Percentiles rank a stretch among this genome's conserved stretches.
These are phyloP conservation scores for Limenitis camilla DNA, from an alignment of 2,888 invertebrate genomes.

Conservation along the genomic window DNA sequence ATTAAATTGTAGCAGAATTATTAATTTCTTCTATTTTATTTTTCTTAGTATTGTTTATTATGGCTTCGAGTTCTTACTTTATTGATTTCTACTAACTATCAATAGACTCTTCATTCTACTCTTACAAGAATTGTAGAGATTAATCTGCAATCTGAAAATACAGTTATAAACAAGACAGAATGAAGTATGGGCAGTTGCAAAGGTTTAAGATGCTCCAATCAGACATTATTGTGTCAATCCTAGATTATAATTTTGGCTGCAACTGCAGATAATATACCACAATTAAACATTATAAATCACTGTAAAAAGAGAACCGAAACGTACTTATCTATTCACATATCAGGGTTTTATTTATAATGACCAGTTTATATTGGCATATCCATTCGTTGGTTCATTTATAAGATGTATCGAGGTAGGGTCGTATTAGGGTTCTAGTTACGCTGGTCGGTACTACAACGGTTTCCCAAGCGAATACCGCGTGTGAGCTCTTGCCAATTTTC, in stretches of 20 bases:
- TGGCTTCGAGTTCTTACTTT: neutral
- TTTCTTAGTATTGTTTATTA: constrained; percentile 17
- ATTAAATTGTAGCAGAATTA: constrained; percentile 64
- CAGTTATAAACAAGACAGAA: neutral
- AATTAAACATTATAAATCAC: constrained; percentile 17
- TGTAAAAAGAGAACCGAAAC: constrained; percentile 18
- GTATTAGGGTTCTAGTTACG: constrained; percentile 40
- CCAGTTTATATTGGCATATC: constrained; percentile 53
- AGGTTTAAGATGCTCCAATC: constrained; percentile 2
- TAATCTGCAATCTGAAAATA: neutral
- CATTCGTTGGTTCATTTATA: constrained; percentile 33
- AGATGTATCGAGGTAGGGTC: constrained; percentile 31
- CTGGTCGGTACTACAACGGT: constrained; percentile 58
- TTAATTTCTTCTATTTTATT: constrained; percentile 30
- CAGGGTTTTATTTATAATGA: constrained; percentile 64
- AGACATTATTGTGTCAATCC: constrained; percentile 17
- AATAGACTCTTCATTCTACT: too few relatives aligned
- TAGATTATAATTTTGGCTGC: constrained; percentile 24
- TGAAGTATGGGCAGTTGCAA: neutral
- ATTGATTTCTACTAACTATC: neutral
- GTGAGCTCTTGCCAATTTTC: constrained; percentile 74
- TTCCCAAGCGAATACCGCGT: constrained; percentile 72
- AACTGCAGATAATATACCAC: constrained; percentile 12
- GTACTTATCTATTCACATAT: constrained; percentile 49
- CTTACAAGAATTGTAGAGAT: neutral